A percentile compares a stretch with the other conserved stretches of the same genome.
These are phyloP conservation scores for Pristionchus exspectatus DNA, from an alignment of 2,888 invertebrate species.

Conservation along the genomic window DNA sequence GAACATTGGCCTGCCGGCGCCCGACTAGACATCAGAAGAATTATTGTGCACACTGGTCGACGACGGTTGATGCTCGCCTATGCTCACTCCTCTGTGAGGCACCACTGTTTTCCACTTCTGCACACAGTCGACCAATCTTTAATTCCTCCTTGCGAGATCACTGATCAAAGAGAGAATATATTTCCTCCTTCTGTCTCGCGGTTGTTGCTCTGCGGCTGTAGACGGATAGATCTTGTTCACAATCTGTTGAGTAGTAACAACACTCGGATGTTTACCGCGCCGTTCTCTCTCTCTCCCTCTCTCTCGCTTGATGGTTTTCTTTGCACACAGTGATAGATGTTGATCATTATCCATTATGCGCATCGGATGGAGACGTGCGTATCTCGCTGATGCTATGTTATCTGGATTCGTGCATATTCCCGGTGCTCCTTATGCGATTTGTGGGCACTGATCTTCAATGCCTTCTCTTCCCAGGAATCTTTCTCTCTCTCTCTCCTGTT, in stretches of 20 bases:
- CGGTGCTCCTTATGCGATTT: background rate
- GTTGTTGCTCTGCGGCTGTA: background rate
- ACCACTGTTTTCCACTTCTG: background rate
- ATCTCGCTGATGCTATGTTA: background rate
- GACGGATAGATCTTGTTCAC: background rate
- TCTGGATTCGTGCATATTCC: too few relatives aligned
- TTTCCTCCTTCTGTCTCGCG: background rate
- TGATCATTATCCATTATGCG: background rate
- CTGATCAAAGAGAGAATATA: background rate
- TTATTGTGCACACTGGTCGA: background rate
- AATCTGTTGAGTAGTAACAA: background rate
- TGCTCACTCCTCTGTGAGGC: background rate
- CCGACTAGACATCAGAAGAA: background rate
- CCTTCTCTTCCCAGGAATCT: background rate
- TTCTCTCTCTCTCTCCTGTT: background rate
- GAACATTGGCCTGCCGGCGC: background rate
- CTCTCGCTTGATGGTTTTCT: background rate
- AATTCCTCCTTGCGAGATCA: background rate
- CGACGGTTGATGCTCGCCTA: background rate
- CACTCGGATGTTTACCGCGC: background rate
- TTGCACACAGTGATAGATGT: background rate
- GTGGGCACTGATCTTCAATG: background rate
- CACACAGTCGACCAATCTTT: background rate
- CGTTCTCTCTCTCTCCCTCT: background rate
- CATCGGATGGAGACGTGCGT: background rate